Evolutionary conservation across 2,888 invertebrate species (phyloP).

Genomic region (Perdita meconis): DNA sequence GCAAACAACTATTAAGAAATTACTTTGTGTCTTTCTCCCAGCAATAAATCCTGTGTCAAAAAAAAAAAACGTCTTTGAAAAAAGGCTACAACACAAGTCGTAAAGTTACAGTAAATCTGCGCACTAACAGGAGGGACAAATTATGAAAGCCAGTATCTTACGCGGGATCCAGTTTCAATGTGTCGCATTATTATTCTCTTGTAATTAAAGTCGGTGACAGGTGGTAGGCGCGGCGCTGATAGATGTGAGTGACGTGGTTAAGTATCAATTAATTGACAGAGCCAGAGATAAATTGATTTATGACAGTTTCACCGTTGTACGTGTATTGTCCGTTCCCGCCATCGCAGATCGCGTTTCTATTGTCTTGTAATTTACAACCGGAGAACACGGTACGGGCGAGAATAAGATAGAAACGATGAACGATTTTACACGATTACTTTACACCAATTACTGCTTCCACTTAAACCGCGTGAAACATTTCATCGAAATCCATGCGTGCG

Average conservation of each 20-base stretch:
- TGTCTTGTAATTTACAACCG: slow-evolving; percentile 49
- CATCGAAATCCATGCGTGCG: neutral
- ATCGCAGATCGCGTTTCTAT: slow-evolving; percentile 34
- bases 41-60: no score
- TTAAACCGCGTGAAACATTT: slow-evolving; percentile 22
- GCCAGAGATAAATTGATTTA: slow-evolving; percentile 55
- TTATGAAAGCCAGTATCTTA: neutral
- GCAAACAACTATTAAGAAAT: no score
- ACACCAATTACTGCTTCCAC: slow-evolving; percentile 41
- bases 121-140: neutral
- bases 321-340: slow-evolving; percentile 33
- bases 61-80: no score
- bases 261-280: slow-evolving; percentile 56
- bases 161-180: slow-evolving; percentile 1
- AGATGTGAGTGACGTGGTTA: slow-evolving; percentile 44
- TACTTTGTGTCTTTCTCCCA: no score
- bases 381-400: slow-evolving; percentile 28
- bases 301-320: slow-evolving; percentile 21
- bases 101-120: neutral
- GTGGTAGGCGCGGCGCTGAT: slow-evolving; percentile 56
- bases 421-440: slow-evolving; percentile 31
- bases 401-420: slow-evolving; percentile 48
- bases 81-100: no score
- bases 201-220: slow-evolving; percentile 58
- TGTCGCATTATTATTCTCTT: slow-evolving; percentile 7